Conservation (phyloP, 2,113 vertebrate genomes). For the Sminthopsis crassicaudata region DNA sequence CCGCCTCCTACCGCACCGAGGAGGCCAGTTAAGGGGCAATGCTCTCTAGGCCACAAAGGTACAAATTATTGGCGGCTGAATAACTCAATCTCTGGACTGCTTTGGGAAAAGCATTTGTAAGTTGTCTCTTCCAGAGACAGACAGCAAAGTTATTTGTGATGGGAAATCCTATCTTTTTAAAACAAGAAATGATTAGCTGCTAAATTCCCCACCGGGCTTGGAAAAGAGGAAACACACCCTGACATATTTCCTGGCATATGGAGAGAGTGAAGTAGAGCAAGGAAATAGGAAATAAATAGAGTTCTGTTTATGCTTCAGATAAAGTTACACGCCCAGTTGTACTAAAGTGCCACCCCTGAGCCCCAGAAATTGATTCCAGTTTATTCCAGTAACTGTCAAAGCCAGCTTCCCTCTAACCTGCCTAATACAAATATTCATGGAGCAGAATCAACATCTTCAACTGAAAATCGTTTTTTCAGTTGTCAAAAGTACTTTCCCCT, state of each 20-base stretch:
- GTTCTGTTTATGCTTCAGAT: neutral
- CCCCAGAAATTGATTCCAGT: neutral
- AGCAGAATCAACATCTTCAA: neutral
- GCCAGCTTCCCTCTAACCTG: neutral
- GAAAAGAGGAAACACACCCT: neutral
- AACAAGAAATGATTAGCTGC: constrained; percentile 16
- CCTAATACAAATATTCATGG: neutral
- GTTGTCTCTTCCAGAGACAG: too few relatives aligned
- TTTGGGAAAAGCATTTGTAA: neutral
- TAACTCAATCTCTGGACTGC: neutral
- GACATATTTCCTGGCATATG: constrained; percentile 2
- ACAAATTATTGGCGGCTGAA: neutral
- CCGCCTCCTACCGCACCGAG: neutral
- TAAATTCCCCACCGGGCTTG: neutral
- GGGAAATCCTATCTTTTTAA: too few relatives aligned
- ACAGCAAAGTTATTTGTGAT: too few relatives aligned
- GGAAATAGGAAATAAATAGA: constrained; percentile 33
- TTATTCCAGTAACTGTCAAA: neutral
- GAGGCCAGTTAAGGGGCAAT: neutral
- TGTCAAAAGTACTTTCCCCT: neutral
- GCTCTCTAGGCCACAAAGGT: neutral
- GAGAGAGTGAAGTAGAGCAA: constrained; percentile 16
- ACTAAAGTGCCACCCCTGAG: neutral
- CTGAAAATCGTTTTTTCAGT: neutral
- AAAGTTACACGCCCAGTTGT: neutral